A percentile compares a stretch with the other conserved stretches of the same genome.
phyloP scores from a whole-genome alignment of 2,888 invertebrate species.

The Drosophila tripunctata region DNA sequence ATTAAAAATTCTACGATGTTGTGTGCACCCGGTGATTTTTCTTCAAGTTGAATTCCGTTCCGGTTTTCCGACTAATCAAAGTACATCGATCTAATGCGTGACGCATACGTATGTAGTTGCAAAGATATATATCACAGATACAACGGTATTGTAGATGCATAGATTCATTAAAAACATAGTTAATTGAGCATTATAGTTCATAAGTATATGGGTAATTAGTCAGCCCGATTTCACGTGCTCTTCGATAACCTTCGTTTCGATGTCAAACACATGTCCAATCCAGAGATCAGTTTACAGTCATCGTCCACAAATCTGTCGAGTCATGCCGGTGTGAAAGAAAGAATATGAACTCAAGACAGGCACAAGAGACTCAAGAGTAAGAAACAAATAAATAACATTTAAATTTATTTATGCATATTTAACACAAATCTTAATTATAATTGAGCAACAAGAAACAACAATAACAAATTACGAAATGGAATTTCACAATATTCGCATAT shows the following conservation, averaged over 20 bases:
- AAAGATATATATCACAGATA: neutral
- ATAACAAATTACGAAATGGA: slow-evolving; percentile 35
- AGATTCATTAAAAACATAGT: neutral
- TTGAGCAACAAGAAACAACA: slow-evolving; percentile 16
- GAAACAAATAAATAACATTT: slow-evolving; percentile 7
- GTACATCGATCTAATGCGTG: slow-evolving; percentile 3
- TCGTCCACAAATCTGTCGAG: slow-evolving; percentile 14
- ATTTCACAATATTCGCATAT: slow-evolving; percentile 44
- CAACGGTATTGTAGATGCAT: neutral
- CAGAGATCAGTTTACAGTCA: slow-evolving; percentile 22
- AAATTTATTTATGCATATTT: slow-evolving; percentile 27
- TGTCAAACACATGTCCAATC: slow-evolving; percentile 23
- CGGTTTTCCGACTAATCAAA: slow-evolving; percentile 17
- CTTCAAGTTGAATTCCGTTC: slow-evolving; percentile 9
- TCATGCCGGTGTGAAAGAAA: slow-evolving; percentile 45
- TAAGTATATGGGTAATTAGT: slow-evolving; percentile 24
- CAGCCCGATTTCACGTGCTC: slow-evolving; percentile 21
- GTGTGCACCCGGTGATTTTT: slow-evolving; percentile 25
- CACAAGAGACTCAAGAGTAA: slow-evolving; percentile 1
- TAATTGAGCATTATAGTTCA: too few species aligned
- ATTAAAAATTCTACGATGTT: slow-evolving; percentile 21
- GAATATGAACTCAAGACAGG: slow-evolving; percentile 16
- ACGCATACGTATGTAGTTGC: neutral
- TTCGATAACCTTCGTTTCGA: slow-evolving; percentile 19
- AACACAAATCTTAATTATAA: slow-evolving; percentile 34